phyloP scores from a whole-genome alignment of 2,888 invertebrate species.

The Eledone cirrhosa region DNA sequence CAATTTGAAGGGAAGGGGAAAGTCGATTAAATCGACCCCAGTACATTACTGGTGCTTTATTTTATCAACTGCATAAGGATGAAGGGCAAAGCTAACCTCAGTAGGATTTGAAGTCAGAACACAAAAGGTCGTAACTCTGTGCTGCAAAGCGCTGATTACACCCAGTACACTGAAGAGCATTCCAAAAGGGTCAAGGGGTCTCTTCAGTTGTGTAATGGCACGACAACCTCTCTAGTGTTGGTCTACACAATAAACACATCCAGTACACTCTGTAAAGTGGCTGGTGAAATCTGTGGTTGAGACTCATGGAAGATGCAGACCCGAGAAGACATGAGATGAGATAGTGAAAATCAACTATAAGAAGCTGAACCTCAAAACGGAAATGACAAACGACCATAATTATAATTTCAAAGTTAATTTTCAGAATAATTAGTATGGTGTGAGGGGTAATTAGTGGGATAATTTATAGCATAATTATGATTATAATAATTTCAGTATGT shows the following conservation, averaged over 20 bases:
- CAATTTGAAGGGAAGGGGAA: no score
- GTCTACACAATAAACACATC: no score
- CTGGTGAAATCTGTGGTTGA: no score
- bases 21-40: no score
- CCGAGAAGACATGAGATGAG: neutral
- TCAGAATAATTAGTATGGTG: neutral
- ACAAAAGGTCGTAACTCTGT: no score
- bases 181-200: neutral
- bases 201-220: neutral
- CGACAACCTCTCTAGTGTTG: neutral
- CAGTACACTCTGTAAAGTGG: no score
- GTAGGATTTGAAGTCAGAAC: no score
- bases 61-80: no score
- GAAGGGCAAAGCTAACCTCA: no score
- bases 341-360: no score
- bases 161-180: neutral
- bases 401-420: neutral
- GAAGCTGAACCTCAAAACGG: neutral
- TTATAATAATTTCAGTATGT: neutral
- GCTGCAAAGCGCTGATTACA: neutral
- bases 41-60: no score
- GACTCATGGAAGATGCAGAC: no score
- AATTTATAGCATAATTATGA: neutral
- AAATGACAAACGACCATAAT: neutral
- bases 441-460: neutral